Evolutionary conservation across 23 tunicate genomes (phyloP).

Genomic region (Ciona savignyi): DNA sequence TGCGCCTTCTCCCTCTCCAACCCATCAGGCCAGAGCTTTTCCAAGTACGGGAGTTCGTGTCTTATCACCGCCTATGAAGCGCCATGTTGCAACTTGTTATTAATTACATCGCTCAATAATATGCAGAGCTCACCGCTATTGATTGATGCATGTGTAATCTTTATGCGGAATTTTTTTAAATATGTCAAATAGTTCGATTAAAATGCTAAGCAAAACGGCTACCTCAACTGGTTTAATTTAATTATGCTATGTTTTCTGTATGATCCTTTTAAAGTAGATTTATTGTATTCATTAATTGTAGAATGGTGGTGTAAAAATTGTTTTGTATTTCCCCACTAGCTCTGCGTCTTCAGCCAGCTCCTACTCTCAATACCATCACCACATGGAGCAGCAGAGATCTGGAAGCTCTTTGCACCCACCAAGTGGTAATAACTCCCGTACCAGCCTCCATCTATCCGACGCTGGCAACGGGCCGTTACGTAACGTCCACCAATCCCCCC

Average conservation of each 20-base stretch:
- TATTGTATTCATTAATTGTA: no score
- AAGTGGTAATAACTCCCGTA: conserved; percentile 4
- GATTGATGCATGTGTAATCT: no score
- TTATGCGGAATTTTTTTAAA: no score
- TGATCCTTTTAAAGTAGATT: not conserved
- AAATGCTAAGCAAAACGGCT: no score
- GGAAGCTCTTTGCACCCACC: conserved; percentile 20
- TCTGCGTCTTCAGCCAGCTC: conserved; percentile 21
- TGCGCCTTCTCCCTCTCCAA: conserved; percentile 37
- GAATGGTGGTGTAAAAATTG: no score
- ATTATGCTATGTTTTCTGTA: not conserved
- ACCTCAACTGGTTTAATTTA: no score
- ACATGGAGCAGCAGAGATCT: conserved; percentile 12
- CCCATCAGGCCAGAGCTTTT: conserved; percentile 26
- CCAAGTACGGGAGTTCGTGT: conserved; percentile 13
- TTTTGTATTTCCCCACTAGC: conserved; percentile 11
- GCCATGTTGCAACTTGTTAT: no score
- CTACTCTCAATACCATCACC: conserved; percentile 14
- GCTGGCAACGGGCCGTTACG: conserved; percentile 24
- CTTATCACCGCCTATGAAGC: no score
- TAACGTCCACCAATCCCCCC: conserved; percentile 11
- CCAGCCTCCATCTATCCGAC: conserved; percentile 39
- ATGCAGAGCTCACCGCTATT: no score
- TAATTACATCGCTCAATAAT: no score
- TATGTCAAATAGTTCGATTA: no score